A percentile compares a stretch with the other conserved stretches of the same genome.
phyloP scores from a whole-genome alignment of 2,888 invertebrate species.

The Rhopalosiphum nymphaeae region DNA sequence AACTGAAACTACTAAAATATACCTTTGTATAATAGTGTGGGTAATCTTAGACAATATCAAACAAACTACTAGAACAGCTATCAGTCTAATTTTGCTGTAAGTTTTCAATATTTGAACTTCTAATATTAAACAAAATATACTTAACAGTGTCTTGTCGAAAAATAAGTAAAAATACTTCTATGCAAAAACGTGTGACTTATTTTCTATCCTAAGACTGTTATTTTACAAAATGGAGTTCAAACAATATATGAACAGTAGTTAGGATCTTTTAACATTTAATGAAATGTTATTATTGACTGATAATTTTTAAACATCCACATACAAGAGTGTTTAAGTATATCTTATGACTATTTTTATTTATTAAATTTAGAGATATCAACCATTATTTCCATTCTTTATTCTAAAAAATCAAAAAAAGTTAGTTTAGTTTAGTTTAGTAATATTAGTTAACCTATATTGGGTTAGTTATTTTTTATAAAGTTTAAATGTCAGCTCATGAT shows the following conservation, averaged over 20 bases:
- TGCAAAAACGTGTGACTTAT: neutral
- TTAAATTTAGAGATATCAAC: neutral
- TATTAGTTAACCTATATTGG: neutral
- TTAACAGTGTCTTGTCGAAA: neutral
- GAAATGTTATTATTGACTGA: neutral
- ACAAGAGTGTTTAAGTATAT: neutral
- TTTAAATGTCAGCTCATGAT: neutral
- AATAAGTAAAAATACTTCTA: neutral
- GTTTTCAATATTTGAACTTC: neutral
- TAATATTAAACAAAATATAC: neutral
- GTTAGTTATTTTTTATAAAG: neutral
- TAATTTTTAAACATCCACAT: neutral
- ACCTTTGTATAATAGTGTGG: neutral
- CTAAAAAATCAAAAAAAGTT: neutral
- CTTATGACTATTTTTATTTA: conserved; percentile 4
- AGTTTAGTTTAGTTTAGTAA: neutral
- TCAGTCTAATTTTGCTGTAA: neutral
- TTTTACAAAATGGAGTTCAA: neutral
- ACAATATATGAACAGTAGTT: neutral
- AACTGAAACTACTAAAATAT: neutral
- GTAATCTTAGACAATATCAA: neutral
- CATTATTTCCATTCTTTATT: neutral
- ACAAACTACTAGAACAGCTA: neutral
- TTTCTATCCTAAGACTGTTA: neutral
- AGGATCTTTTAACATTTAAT: neutral